A percentile compares a stretch with the other conserved stretches of the same genome.
These are phyloP conservation scores for Hypsibius dujardini DNA, from an alignment of 1,140 invertebrate species.

Conservation along the genomic window DNA sequence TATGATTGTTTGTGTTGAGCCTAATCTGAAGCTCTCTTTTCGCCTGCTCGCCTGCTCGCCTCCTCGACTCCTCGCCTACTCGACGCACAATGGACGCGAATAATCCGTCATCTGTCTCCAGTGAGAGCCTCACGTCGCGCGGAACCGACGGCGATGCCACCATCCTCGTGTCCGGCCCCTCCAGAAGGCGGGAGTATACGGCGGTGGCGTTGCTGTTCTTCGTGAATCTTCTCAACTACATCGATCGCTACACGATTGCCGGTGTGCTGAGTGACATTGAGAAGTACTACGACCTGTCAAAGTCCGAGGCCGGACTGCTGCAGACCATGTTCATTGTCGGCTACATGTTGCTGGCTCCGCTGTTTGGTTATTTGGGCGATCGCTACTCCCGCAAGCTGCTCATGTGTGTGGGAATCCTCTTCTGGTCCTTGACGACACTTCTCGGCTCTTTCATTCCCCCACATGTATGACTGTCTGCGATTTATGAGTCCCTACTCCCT, in stretches of 20 bases:
- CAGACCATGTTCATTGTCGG: slow-evolving; percentile 89
- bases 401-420: slow-evolving; percentile 70
- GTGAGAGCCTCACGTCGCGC: neutral
- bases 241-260: slow-evolving; percentile 88
- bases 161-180: neutral
- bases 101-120: neutral
- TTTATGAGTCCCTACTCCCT: slow-evolving; percentile 14
- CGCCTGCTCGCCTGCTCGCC: too few relatives aligned
- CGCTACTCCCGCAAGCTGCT: slow-evolving; percentile 69
- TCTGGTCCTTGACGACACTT: slow-evolving; percentile 84
- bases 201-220: slow-evolving; percentile 65
- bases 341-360: slow-evolving; percentile 90
- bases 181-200: slow-evolving; percentile 30
- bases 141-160: neutral
- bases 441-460: slow-evolving; percentile 63
- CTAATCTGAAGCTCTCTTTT: too few relatives aligned
- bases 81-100: neutral
- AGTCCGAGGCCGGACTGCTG: slow-evolving; percentile 61
- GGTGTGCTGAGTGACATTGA: slow-evolving; percentile 65
- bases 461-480: slow-evolving; percentile 37
- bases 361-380: slow-evolving; percentile 95
- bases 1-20: too few relatives aligned
- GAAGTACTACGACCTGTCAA: slow-evolving; percentile 49
- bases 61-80: slow-evolving; percentile 1
- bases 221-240: slow-evolving; percentile 92